A percentile compares a stretch with the other conserved stretches of the same genome.
phyloP scores from a whole-genome alignment of 2,113 vertebrate species.

The Nannospalax galili region DNA sequence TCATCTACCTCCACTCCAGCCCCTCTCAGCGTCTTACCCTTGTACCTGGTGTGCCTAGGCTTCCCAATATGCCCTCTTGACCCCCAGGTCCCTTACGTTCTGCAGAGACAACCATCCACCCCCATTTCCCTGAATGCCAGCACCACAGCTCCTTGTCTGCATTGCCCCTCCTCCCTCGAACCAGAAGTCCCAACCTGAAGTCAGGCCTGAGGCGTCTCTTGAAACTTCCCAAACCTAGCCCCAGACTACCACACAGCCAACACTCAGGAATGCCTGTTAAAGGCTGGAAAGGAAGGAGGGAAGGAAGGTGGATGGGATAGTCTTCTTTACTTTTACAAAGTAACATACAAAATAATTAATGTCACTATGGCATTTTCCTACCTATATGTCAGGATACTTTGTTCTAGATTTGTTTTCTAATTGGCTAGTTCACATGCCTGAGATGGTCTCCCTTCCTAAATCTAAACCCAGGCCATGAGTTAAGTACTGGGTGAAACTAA shows the following conservation, averaged over 20 bases:
- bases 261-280: rapidly evolving
- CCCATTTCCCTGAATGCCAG: rapidly evolving
- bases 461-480: not conserved
- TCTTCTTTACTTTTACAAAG: too few relatives aligned
- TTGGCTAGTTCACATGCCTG: not conserved
- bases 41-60: rapidly evolving
- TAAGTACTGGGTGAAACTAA: not conserved
- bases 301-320: not conserved
- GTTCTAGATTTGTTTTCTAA: not conserved
- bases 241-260: rapidly evolving
- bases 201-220: not conserved
- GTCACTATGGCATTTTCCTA: not conserved
- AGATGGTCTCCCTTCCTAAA: not conserved
- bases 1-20: not conserved
- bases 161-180: too few relatives aligned
- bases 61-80: not conserved
- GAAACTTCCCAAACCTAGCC: too few relatives aligned
- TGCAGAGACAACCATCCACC: rapidly evolving
- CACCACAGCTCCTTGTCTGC: rapidly evolving
- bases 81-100: not conserved
- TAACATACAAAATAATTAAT: not conserved
- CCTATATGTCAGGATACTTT: not conserved
- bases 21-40: not conserved
- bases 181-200: rapidly evolving
- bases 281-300: not conserved